A percentile compares a stretch with the other conserved stretches of the same genome.
phyloP scores from a whole-genome alignment of 2,888 invertebrate genomes.

The Pediacus dermestoides region DNA sequence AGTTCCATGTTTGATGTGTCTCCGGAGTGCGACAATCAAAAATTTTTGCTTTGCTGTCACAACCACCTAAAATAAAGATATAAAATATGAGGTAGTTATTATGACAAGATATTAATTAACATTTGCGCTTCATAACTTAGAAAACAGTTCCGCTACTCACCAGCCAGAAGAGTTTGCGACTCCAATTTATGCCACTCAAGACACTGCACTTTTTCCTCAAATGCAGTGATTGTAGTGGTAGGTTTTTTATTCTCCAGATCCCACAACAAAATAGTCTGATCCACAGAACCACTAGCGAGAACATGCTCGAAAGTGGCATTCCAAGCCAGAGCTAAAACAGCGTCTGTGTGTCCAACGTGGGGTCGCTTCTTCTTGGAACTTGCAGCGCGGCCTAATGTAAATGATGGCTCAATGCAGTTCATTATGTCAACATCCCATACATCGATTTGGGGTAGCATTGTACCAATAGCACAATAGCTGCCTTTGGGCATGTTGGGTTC shows the following conservation, averaged over 20 bases:
- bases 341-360: conserved; percentile 77
- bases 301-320: conserved; percentile 78
- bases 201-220: conserved; percentile 79
- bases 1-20: conserved; percentile 65
- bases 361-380: conserved; percentile 55
- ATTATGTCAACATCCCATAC: conserved; percentile 97
- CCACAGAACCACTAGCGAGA: conserved; percentile 90
- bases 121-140: too few species aligned
- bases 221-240: conserved; percentile 69
- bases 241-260: conserved; percentile 80
- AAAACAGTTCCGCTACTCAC: too few species aligned
- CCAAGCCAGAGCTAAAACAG: conserved; percentile 90
- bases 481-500: conserved; percentile 74
- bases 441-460: conserved; percentile 88
- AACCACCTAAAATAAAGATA: conserved; percentile 65
- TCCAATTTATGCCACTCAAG: conserved; percentile 81
- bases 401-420: conserved; percentile 85
- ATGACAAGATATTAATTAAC: too few species aligned
- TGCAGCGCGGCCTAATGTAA: conserved; percentile 57
- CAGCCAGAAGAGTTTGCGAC: conserved; percentile 72
- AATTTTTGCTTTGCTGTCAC: conserved; percentile 75
- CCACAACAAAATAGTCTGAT: conserved; percentile 84
- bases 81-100: background rate
- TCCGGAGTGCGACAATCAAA: conserved; percentile 72
- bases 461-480: conserved; percentile 88